Evolutionary conservation across 2,797 vertebrate genomes (phyloP).

Genomic region (Lagodon rhomboides): DNA sequence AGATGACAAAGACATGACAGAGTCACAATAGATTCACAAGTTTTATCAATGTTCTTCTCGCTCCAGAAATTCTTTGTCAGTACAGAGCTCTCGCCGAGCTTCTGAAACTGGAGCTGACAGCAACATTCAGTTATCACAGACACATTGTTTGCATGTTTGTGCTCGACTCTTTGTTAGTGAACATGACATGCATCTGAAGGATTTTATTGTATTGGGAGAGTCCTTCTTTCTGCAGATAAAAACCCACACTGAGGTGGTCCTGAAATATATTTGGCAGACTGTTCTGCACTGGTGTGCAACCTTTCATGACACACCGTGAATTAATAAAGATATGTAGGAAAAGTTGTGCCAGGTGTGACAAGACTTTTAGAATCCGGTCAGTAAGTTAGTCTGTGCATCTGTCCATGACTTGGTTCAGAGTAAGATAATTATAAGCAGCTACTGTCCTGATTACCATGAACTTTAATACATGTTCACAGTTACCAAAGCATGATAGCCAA

Average conservation of each 20-base stretch:
- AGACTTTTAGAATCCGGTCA: not conserved
- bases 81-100: slow-evolving; percentile 14
- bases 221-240: not conserved
- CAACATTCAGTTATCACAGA: slow-evolving; percentile 27
- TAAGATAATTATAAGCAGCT: not conserved
- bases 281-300: not conserved
- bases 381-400: not conserved
- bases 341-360: not conserved
- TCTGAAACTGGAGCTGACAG: slow-evolving; percentile 46
- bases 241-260: slow-evolving; percentile 7
- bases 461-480: not conserved
- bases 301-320: not conserved
- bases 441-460: not conserved
- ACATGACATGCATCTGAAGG: slow-evolving; percentile 26
- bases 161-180: slow-evolving; percentile 12
- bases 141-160: slow-evolving; percentile 18
- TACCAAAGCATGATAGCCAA: no score
- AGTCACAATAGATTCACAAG: slow-evolving; percentile 30
- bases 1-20: slow-evolving; percentile 39
- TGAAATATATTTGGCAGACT: not conserved
- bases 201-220: slow-evolving; percentile 13
- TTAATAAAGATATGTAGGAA: not conserved
- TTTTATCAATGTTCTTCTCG: slow-evolving; percentile 25
- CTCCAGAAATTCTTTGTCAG: slow-evolving; percentile 38
- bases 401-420: not conserved